These are phyloP conservation scores for Stomatorhinus ivindoensis DNA, from an alignment of 2,113 vertebrate species.

Conservation along the genomic window DNA sequence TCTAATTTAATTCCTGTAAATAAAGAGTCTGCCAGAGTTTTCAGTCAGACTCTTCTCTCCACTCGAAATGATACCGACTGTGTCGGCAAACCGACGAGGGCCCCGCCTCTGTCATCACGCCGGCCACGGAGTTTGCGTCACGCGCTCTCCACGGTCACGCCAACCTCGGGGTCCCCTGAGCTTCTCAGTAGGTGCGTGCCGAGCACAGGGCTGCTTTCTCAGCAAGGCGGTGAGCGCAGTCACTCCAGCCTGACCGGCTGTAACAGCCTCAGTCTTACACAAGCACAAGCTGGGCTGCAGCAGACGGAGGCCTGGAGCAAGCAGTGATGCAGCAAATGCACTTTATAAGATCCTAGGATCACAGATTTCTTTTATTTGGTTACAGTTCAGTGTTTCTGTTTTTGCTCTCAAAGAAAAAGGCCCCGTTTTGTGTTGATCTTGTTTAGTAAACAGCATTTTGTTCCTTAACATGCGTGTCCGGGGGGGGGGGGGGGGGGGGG, in stretches of 20 bases:
- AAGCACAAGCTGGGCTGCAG: not conserved
- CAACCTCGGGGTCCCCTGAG: not conserved
- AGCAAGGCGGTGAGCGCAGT: not conserved
- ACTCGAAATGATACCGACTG: not conserved
- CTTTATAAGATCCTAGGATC: slow-evolving; percentile 28
- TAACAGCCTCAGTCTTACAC: not conserved
- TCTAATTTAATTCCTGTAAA: slow-evolving; percentile 50
- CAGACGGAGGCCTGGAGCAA: not conserved
- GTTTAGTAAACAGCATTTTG: slow-evolving; percentile 35
- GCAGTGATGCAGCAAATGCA: not conserved
- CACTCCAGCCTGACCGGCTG: not conserved
- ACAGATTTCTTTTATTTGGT: slow-evolving; percentile 16
- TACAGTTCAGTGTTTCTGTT: not conserved
- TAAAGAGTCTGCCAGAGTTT: slow-evolving; percentile 38
- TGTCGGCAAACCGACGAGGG: not conserved
- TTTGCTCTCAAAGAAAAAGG: slow-evolving; percentile 20
- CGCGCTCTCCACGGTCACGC: slow-evolving; percentile 28
- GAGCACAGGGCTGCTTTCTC: not conserved
- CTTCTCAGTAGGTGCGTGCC: not conserved
- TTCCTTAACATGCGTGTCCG: not conserved
- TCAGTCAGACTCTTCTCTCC: slow-evolving; percentile 21
- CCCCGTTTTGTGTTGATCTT: slow-evolving; percentile 39
- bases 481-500: no score
- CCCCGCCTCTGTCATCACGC: slow-evolving; percentile 14
- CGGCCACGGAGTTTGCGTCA: no score